phyloP scores from a whole-genome alignment of 1,140 invertebrate genomes.

The Zophobas atratus region DNA sequence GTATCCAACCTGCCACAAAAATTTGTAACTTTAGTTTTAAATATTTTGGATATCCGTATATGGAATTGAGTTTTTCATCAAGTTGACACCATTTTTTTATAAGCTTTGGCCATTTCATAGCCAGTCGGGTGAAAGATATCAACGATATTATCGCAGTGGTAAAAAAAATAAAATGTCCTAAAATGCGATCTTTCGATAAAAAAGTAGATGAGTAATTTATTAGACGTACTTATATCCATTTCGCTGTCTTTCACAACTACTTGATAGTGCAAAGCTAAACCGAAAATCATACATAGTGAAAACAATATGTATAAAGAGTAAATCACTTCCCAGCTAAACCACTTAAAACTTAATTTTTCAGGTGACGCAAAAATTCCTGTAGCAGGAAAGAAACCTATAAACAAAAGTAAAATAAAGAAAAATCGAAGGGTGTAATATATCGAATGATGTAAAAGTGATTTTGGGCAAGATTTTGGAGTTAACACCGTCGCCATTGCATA shows the following conservation, averaged over 20 bases:
- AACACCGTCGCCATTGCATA: neutral
- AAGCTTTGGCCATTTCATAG: constrained; percentile 1
- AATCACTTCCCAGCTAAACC: constrained; percentile 10
- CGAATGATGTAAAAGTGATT: neutral
- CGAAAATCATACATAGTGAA: neutral
- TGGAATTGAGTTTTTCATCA: constrained; percentile 11
- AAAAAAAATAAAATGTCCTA: constrained; percentile 1
- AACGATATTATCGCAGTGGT: neutral
- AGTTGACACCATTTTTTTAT: constrained; percentile 15
- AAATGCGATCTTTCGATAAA: neutral
- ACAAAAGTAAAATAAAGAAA: constrained; percentile 13
- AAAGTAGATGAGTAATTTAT: neutral
- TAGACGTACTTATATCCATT: neutral
- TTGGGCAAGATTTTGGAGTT: neutral
- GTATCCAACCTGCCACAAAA: neutral
- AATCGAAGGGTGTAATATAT: constrained; percentile 11
- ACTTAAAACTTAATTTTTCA: neutral
- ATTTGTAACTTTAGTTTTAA: neutral
- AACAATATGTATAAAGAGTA: constrained; percentile 2
- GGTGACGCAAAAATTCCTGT: constrained; percentile 7
- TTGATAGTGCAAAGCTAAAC: no score
- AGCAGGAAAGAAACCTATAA: constrained; percentile 4
- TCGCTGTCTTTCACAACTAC: no score
- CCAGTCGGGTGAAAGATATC: neutral
- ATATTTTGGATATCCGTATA: constrained; percentile 11